Evolutionary conservation across 2,888 invertebrate genomes (phyloP), one percentile per base, ranked within the genome.

Genomic region (Amitus sp.): DNA sequence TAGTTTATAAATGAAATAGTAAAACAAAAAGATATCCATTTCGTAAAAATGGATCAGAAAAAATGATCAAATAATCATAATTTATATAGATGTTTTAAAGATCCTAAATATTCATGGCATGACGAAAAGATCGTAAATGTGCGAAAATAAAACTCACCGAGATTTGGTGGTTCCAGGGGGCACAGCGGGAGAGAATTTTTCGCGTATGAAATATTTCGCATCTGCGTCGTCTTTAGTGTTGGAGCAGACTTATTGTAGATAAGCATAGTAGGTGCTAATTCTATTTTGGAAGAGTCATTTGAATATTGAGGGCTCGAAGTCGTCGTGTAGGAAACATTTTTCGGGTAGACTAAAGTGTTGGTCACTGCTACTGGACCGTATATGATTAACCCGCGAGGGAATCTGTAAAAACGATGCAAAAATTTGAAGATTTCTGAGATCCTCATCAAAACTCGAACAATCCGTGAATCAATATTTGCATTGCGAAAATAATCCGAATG

Each of bases 161-260:
- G 85, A 82, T 88, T 87, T 28, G 88, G 87, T 23, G 89, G 89
- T 45, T 86, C 83, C 57, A 83, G 83, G 12, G 89, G 88, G 79
- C 90, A 91, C 18, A 78, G 65, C 78, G 85, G 80, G 50, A 80
- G 61, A 47, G 62, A 65, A 52, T 62, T 65, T 69, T 75, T 76
- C 19, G 62, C 42, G 46, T 62, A 46, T 28, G 69, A 56, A 30
- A 58, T 49, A 45, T 68, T 68, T 62, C 62, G 65, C 40, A 19
- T 37, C 43, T 52, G 39, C 12, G 62, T 56, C 59, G 57, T 39
- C 48, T 50, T 58, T n/a, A 50, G 60, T n/a, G 59, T 42, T 9
- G 69, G 47, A 1, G 49, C 60, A 33, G 58, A 56, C 47, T 57
- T 47, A 48, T 49, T 47, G 34, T 67, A 62, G 34, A 65, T 40